Evolutionary conservation across 2,113 vertebrate species (phyloP).

Genomic region (Marmota flaviventris): DNA sequence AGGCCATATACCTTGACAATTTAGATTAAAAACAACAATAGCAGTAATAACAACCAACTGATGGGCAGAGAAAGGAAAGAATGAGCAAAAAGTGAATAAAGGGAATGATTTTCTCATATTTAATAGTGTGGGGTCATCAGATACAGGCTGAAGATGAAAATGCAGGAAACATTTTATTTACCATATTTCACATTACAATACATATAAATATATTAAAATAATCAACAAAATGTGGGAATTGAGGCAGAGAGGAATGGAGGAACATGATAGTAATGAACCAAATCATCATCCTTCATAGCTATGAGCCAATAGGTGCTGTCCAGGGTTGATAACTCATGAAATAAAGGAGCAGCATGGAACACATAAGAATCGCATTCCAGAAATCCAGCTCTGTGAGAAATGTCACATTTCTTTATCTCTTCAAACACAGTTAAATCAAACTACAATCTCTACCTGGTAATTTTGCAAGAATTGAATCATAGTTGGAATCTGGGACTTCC

Average conservation of each 20-base stretch:
- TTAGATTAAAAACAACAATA: conserved; percentile 1
- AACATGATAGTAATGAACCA: not conserved
- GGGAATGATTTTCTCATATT: conserved; percentile 6
- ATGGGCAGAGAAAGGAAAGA: not conserved
- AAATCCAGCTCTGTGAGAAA: not conserved
- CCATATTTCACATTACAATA: conserved; percentile 28
- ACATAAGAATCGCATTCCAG: not conserved
- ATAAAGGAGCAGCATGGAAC: not conserved
- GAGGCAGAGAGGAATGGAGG: not conserved
- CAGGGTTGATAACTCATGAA: not conserved
- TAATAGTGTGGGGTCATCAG: not conserved
- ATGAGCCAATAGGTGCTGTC: not conserved
- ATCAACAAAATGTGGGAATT: not conserved
- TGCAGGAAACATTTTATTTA: not conserved
- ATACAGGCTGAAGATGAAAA: conserved; percentile 38
- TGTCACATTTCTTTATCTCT: not conserved
- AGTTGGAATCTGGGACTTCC: not conserved
- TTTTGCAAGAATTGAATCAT: not conserved
- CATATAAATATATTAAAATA: not conserved
- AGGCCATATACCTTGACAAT: not conserved
- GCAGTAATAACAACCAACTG: not conserved
- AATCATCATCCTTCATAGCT: not conserved
- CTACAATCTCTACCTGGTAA: not conserved
- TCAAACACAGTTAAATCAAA: not conserved
- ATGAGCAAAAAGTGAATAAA: not conserved